These are phyloP conservation scores for Ptychochromis oligacanthus DNA, from an alignment of 2,113 vertebrate genomes.

Conservation along the genomic window DNA sequence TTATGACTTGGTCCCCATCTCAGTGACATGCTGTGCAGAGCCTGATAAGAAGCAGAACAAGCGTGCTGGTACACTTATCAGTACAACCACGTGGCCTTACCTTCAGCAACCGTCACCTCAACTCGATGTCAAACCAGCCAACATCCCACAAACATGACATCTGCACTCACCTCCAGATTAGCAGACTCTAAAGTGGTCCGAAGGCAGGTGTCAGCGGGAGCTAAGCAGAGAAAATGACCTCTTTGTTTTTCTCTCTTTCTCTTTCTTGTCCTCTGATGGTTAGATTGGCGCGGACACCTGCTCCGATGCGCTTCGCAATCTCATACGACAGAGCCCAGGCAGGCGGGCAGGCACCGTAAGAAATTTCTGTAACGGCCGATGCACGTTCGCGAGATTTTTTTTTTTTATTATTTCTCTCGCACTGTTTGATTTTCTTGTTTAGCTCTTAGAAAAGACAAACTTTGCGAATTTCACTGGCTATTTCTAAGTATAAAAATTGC, in stretches of 20 bases:
- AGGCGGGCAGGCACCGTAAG: slow-evolving; percentile 1
- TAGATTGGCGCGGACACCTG: neutral
- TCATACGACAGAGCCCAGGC: neutral
- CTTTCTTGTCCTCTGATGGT: neutral
- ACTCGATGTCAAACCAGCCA: neutral
- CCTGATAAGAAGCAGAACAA: neutral
- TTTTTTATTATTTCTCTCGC: neutral
- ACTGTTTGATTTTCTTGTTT: neutral
- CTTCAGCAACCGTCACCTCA: slow-evolving; percentile 17
- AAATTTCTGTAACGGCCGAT: slow-evolving; percentile 18
- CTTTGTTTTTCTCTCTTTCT: neutral
- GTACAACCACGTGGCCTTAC: slow-evolving; percentile 54
- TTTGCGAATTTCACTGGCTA: slow-evolving; percentile 23
- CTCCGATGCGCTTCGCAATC: slow-evolving; percentile 30
- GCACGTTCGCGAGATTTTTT: neutral
- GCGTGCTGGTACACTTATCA: neutral
- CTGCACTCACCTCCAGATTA: slow-evolving; percentile 59
- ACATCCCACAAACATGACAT: neutral
- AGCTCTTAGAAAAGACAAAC: slow-evolving; percentile 25
- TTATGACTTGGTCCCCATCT: slow-evolving; percentile 14
- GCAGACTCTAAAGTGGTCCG: neutral
- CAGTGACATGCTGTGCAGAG: neutral
- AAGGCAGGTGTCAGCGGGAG: neutral
- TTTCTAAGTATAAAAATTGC: neutral
- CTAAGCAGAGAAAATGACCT: neutral